Base-by-base conservation (phyloP, 2,797 vertebrate genomes). In the Aldrovandia affinis region DNA sequence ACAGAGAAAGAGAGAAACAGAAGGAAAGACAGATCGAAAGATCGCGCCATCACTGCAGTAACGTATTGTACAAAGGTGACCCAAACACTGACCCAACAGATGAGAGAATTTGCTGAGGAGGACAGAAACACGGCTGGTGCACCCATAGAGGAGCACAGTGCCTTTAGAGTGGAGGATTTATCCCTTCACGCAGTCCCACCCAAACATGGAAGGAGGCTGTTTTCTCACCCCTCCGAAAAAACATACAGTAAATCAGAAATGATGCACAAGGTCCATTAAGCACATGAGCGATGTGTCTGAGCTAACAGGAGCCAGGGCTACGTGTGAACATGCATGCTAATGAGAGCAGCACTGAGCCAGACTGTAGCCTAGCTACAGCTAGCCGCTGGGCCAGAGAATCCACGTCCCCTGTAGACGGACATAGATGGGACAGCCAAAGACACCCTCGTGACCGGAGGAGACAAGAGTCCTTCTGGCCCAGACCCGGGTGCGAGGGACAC, bases 191-290 rank as follows among this genome's bases (percentile, higher is more conserved):
- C 61, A 39, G 28, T 70, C 80, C 50, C 52, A 30, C 59, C n/a
- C 83, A 68, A 84, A 83, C 79, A 77, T 70, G 78, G 73, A 80
- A 80, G 70, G 63, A 79, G 75, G 78, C 55, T 14, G 30, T 78
- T 85, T 86, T 83, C 86, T 84, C 87, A 85, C 81, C 80, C 82
- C 78, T 80, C 85, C 57, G 18, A 54, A 77, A 42, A 81, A 75
- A 84, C 57, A 73, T 83, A 86, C 57, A 33, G 80, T 86, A 87
- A 89, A 86, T 87, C 70, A 82, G 83, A 42, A 68, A 78, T 81
- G 65, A 79, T 81, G 80, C 61, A 47, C 80, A 81, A 65, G 77
- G 73, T 47, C 81, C 75, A 68, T 84, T 84, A 44, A 52, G 81
- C 2, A 22, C 22, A 52, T 75, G 82, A 85, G 77, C 87, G 54